Percentiles rank a stretch among this genome's conserved stretches.
Conservation (phyloP, 2,888 invertebrate species). For the Cremastinae sp. region DNA sequence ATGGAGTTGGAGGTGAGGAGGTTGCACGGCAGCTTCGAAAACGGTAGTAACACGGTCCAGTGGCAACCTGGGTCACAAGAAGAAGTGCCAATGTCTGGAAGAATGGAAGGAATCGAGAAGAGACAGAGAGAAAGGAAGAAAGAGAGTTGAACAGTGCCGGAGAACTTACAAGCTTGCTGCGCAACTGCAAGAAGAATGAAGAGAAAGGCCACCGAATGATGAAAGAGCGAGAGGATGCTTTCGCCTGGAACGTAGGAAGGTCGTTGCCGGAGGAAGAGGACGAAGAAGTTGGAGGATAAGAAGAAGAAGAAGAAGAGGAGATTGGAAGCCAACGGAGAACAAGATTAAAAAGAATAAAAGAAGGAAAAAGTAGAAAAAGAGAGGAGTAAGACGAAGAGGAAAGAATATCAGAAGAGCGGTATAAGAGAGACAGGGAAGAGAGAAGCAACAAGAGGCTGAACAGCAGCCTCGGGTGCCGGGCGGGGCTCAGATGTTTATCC, state of each 20-base stretch:
- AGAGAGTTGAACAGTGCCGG: conserved; percentile 34
- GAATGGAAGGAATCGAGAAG: conserved; percentile 42
- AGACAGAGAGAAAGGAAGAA: conserved; percentile 22
- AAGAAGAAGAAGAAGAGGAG: conserved; percentile 59
- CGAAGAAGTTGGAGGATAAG: conserved; percentile 58
- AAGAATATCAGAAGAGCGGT: conserved; percentile 66
- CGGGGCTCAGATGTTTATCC: conserved; percentile 80
- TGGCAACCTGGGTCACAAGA: conserved; percentile 11
- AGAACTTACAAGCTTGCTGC: conserved; percentile 29
- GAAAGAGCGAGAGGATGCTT: conserved; percentile 49
- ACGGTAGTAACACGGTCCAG: conserved; percentile 50
- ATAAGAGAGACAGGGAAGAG: conserved; percentile 65
- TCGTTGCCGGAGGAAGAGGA: conserved; percentile 54
- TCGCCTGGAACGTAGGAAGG: conserved; percentile 52
- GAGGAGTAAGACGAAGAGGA: conserved; percentile 62
- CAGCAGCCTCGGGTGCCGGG: conserved; percentile 79
- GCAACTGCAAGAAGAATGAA: conserved; percentile 50
- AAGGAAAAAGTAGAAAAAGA: conserved; percentile 61
- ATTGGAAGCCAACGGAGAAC: conserved; percentile 58
- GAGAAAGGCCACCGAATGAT: conserved; percentile 54
- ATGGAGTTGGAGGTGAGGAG: conserved; percentile 16
- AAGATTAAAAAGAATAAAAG: conserved; percentile 54
- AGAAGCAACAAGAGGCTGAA: conserved; percentile 70
- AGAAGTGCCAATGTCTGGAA: conserved; percentile 21
- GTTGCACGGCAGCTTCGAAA: conserved; percentile 36